Percentiles rank a stretch among this genome's conserved stretches.
Conservation (phyloP, 2,797 vertebrate species). For the Rhinella marina region DNA sequence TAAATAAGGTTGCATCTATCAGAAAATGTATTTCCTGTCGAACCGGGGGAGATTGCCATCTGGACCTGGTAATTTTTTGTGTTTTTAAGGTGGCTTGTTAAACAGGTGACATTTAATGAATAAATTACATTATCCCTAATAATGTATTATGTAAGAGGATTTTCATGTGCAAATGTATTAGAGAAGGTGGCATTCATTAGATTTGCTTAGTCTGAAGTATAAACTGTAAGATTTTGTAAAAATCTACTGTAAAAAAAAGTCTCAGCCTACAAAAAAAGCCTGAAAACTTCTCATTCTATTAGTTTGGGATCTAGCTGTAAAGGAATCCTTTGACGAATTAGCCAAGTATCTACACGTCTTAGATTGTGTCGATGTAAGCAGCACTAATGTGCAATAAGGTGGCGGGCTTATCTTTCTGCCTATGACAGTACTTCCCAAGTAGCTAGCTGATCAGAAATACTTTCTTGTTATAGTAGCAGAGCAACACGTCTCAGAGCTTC, state of each 20-base stretch:
- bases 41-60: no score
- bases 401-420: constrained; percentile 43
- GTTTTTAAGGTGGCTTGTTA: no score
- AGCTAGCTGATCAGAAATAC: constrained; percentile 53
- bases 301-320: not conserved
- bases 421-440: constrained; percentile 39
- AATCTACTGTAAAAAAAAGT: not conserved
- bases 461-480: constrained; percentile 48
- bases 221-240: not conserved
- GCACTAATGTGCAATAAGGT: not conserved
- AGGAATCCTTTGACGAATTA: constrained; percentile 15
- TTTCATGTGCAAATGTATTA: no score
- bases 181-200: no score
- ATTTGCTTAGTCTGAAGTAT: no score
- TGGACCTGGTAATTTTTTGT: no score
- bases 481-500: constrained; percentile 23
- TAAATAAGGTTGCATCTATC: no score
- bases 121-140: no score
- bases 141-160: no score
- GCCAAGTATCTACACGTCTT: not conserved
- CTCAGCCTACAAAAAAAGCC: not conserved
- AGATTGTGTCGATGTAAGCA: constrained; percentile 21
- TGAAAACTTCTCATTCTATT: not conserved
- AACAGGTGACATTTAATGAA: no score
- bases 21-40: no score